Evolutionary conservation across 2,888 invertebrate species (phyloP), one percentile per base, ranked within the genome.

Genomic region (Bimastos eiseni): DNA sequence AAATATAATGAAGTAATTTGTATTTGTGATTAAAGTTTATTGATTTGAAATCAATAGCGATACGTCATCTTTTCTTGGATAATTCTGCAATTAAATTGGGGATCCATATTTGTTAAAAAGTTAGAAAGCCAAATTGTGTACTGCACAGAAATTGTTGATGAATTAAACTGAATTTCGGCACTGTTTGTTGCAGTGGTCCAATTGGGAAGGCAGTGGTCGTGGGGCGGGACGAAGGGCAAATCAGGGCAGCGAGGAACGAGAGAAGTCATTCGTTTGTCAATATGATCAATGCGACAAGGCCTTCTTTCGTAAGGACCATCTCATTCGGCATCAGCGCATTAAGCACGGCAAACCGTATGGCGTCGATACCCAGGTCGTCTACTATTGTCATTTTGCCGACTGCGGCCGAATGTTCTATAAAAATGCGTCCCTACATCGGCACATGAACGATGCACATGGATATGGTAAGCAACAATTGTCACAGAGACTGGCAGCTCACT

Each of bases 281-380:
- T 91, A 91, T 38, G 55, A 41, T 13, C 89, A 88, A 24, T 91
- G 91, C 30, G 90, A 89, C 44, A 91, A 91, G 91, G 91, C 91
- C 34, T 91, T 91, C 88, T 91, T 90, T 89, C 89, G 91, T 21
- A 91, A 90, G 55, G 91, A 91, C 70, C 91, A 91, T 70, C 84
- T 91, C 55, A 91, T 90, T n/a, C 91, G 91, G 33, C 91, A 91
- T 41, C 91, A 91, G 70, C 70, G 91, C 44, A 91, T 91, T 83
- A 91, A 91, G 44, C 91, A 91, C 70, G 91, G 91, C 89, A 91
- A 91, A 55, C 91, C 91, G 33, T 91, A 90, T 83, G 91, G 91
- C 36, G 91, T 90, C 21, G 91, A 83, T 24, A 38, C 90, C 37
- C 91, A 91, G 70, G 84, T 70, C 90, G 86, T 91, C 88, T 91